Evolutionary conservation across 2,888 invertebrate genomes (phyloP).

Genomic region (Microdon myrmicae): DNA sequence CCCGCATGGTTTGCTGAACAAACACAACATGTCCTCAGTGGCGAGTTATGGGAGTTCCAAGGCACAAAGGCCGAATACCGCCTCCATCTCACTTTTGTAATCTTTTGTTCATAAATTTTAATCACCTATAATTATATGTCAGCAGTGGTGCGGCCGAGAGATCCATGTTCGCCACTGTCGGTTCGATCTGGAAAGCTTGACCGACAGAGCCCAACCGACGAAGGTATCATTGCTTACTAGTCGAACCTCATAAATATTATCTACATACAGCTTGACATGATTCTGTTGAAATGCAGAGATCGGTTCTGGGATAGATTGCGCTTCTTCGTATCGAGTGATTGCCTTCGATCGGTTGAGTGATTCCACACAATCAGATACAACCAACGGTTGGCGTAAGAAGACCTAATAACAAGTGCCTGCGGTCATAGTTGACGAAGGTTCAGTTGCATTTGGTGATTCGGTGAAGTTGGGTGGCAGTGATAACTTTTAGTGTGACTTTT

Average conservation of each 20-base stretch:
- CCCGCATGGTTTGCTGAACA: constrained; percentile 32
- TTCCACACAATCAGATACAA: too few relatives aligned
- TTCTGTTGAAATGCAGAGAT: constrained; percentile 42
- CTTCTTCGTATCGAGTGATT: constrained; percentile 7
- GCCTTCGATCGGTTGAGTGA: constrained; percentile 46
- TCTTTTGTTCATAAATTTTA: constrained; percentile 44
- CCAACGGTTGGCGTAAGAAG: too few relatives aligned
- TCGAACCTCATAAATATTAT: constrained; percentile 43
- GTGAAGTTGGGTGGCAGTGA: constrained; percentile 20
- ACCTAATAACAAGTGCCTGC: too few relatives aligned
- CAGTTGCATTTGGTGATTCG: constrained; percentile 33
- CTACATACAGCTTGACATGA: constrained; percentile 34
- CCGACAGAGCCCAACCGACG: too few relatives aligned
- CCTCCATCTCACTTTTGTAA: constrained; percentile 28
- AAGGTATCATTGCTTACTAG: constrained; percentile 6
- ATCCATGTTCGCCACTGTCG: too few relatives aligned
- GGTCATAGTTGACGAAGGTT: constrained; percentile 11
- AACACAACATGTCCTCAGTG: constrained; percentile 5
- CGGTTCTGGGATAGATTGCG: constrained; percentile 38
- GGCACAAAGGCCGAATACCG: constrained; percentile 25
- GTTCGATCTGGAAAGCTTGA: too few relatives aligned
- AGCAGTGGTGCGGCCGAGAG: too few relatives aligned
- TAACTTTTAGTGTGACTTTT: too few relatives aligned
- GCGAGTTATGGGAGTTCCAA: constrained; percentile 28
- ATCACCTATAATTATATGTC: constrained; percentile 40